phyloP scores from a whole-genome alignment of 2,113 vertebrate genomes.

The Mola mola region DNA sequence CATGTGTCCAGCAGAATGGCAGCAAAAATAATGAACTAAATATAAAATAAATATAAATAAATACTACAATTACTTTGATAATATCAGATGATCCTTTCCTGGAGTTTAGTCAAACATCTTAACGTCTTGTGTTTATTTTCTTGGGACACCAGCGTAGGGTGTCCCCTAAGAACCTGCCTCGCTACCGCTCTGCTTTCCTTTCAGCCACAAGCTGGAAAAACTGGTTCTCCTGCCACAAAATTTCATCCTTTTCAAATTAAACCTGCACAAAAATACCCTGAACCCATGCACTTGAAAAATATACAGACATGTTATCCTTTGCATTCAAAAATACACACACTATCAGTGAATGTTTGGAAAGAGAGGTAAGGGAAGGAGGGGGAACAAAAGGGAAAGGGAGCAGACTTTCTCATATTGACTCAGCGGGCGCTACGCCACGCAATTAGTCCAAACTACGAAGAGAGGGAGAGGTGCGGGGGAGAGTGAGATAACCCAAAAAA shows the following conservation, averaged over 20 bases:
- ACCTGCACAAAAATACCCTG: conserved; percentile 63
- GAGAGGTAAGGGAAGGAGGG: conserved; percentile 49
- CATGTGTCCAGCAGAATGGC: conserved; percentile 1
- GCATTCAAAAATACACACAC: conserved; percentile 78
- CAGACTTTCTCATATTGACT: conserved; percentile 71
- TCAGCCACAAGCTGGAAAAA: conserved; percentile 71
- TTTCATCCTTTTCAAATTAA: conserved; percentile 75
- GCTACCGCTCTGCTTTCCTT: conserved; percentile 50
- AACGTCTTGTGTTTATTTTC: conserved; percentile 63
- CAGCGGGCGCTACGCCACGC: conserved; percentile 59
- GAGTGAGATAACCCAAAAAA: conserved; percentile 79
- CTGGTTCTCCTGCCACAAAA: conserved; percentile 47
- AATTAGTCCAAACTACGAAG: conserved; percentile 74
- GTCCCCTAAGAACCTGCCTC: conserved; percentile 31
- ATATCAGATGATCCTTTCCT: conserved; percentile 48
- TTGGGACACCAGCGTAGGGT: conserved; percentile 35
- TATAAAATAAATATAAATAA: conserved; percentile 44
- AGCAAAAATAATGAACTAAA: conserved; percentile 14
- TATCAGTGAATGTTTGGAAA: conserved; percentile 76
- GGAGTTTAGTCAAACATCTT: conserved; percentile 65
- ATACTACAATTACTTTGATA: conserved; percentile 41
- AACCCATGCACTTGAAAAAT: conserved; percentile 69
- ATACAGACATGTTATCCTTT: conserved; percentile 80
- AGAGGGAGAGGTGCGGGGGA: conserved; percentile 40
- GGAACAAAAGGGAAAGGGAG: conserved; percentile 45